A percentile compares a stretch with the other conserved stretches of the same genome.
Evolutionary conservation across 37 sponge, comb jelly and placozoan genomes (phyloP).

Genomic region (Petrosia ficiformis): DNA sequence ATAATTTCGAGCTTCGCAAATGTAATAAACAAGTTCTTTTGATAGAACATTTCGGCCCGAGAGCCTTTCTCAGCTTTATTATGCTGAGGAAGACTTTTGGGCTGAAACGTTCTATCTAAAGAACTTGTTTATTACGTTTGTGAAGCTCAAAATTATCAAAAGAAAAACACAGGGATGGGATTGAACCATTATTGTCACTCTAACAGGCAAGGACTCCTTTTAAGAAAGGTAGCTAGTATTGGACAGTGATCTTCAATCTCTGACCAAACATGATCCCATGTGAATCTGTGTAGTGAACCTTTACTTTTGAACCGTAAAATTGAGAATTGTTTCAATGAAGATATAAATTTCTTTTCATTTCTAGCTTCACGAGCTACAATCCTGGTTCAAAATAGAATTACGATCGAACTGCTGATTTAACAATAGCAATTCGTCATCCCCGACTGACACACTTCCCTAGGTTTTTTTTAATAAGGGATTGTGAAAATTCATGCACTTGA

Average conservation of each 20-base stretch:
- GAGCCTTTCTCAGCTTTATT: no score
- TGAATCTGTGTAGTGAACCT: neutral
- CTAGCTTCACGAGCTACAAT: neutral
- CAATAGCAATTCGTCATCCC: neutral
- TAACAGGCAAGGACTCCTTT: neutral
- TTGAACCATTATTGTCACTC: neutral
- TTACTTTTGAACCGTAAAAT: neutral
- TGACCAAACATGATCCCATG: neutral
- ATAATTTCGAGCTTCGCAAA: no score
- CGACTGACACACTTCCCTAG: neutral
- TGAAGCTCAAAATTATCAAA: no score
- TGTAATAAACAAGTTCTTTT: no score
- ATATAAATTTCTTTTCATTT: neutral
- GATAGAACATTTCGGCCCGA: no score
- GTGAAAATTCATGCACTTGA: neutral
- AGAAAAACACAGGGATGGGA: no score
- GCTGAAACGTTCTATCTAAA: no score
- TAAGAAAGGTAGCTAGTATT: neutral
- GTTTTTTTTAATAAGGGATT: neutral
- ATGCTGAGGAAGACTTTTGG: no score
- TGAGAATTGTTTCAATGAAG: neutral
- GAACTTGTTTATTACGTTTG: no score
- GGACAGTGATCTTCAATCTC: neutral
- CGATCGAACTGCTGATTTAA: neutral
- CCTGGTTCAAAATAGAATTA: neutral